Evolutionary conservation across 2,888 invertebrate genomes (phyloP).

Genomic region (Phyllotreta cruciferae): DNA sequence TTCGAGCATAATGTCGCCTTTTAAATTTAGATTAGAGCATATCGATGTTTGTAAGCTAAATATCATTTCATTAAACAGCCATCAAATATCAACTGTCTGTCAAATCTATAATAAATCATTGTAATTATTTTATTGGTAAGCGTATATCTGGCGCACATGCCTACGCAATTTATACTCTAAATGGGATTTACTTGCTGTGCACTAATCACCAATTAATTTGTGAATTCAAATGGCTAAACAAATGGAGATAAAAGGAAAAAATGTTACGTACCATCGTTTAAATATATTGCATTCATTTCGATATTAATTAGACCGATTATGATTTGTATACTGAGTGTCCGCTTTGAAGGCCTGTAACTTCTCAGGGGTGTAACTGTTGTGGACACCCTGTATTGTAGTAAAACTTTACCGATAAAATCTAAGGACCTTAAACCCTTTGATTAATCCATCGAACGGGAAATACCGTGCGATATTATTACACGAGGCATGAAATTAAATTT

Average conservation of each 20-base stretch:
- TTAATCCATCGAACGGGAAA: neutral
- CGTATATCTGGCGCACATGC: conserved; percentile 13
- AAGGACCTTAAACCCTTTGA: no score
- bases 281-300: neutral
- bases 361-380: no score
- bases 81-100: conserved; percentile 21
- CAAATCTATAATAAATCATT: conserved; percentile 19
- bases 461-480: neutral
- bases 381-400: no score
- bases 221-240: conserved; percentile 12
- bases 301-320: no score
- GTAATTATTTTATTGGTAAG: conserved; percentile 19
- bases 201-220: conserved; percentile 19
- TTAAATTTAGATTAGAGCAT: neutral
- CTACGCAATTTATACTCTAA: conserved; percentile 14
- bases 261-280: neutral
- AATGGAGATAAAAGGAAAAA: conserved; percentile 11
- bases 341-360: no score
- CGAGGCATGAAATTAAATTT: neutral
- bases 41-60: conserved; percentile 17
- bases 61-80: conserved; percentile 17
- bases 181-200: conserved; percentile 19
- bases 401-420: no score
- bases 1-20: no score
- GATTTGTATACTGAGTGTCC: no score